Conservation (phyloP, 2,888 invertebrate species). For the Drosophila subquinaria region DNA sequence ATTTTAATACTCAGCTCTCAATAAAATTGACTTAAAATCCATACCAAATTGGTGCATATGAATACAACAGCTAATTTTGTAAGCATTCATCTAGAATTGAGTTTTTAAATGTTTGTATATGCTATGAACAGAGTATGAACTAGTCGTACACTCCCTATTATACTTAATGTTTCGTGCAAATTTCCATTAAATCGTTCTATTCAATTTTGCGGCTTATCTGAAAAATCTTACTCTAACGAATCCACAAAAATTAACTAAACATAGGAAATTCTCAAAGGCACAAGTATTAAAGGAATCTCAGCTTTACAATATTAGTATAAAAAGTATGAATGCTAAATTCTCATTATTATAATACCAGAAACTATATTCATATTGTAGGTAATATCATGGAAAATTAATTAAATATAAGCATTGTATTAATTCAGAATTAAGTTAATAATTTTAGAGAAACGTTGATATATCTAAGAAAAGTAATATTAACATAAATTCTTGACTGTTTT, state of each 20-base stretch:
- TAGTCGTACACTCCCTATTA: neutral
- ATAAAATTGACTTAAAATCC: neutral
- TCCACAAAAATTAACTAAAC: neutral
- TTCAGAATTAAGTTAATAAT: neutral
- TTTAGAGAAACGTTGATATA: neutral
- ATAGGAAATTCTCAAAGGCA: too few relatives aligned
- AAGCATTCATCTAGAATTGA: neutral
- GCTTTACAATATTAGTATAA: neutral
- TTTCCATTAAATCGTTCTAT: neutral
- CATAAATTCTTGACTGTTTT: too few relatives aligned
- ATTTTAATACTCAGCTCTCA: conserved; percentile 1
- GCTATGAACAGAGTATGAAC: neutral
- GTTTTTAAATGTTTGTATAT: neutral
- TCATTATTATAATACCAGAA: too few relatives aligned
- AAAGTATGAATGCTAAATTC: neutral
- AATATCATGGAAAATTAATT: neutral
- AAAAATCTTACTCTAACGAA: neutral
- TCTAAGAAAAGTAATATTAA: neutral
- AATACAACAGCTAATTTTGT: neutral
- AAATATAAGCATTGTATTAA: too few relatives aligned
- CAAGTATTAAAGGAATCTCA: too few relatives aligned
- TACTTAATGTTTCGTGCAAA: neutral
- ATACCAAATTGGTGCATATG: neutral
- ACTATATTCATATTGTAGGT: too few relatives aligned
- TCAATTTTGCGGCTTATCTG: neutral